Percentiles rank a stretch among this genome's conserved stretches.
phyloP scores from a whole-genome alignment of 1,140 invertebrate species.

The Drosophila punjabiensis region DNA sequence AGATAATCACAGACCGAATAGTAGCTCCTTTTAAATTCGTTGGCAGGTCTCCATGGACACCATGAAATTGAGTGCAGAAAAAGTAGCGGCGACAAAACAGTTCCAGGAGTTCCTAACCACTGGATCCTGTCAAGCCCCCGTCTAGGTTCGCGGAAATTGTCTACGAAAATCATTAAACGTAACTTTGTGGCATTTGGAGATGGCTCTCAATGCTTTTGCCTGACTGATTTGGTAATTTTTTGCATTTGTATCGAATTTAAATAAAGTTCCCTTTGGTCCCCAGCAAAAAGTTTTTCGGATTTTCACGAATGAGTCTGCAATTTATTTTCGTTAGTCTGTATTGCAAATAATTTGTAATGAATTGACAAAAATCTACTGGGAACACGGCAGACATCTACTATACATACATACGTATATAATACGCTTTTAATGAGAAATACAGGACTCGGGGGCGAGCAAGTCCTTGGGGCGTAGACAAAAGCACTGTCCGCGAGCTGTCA shows the following conservation, averaged over 20 bases:
- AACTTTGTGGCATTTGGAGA: conserved; percentile 46
- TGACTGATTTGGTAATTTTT: conserved; percentile 60
- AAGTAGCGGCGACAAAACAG: conserved; percentile 6
- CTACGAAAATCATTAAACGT: conserved; percentile 61
- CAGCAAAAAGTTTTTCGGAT: conserved; percentile 57
- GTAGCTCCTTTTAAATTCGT: conserved; percentile 13
- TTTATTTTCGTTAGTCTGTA: conserved; percentile 53
- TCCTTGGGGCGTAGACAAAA: conserved; percentile 25
- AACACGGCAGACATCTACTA: conserved; percentile 22
- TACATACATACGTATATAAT: conserved; percentile 52
- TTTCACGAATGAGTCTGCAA: conserved; percentile 79
- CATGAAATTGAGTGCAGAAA: conserved; percentile 54
- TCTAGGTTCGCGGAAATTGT: conserved; percentile 40
- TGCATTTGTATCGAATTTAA: conserved; percentile 62
- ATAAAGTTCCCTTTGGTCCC: conserved; percentile 42
- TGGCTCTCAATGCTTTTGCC: conserved; percentile 42
- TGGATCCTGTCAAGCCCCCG: conserved; percentile 30
- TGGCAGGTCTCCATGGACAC: conserved; percentile 70
- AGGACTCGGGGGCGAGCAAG: conserved; percentile 12
- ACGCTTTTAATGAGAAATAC: conserved; percentile 72
- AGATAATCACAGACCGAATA: conserved; percentile 21
- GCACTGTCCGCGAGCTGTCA: conserved; percentile 70
- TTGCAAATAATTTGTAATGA: conserved; percentile 76
- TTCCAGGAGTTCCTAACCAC: conserved; percentile 39
- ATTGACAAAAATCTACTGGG: conserved; percentile 69